These are phyloP conservation scores for Drosophila kurseongensis DNA, from an alignment of 1,140 invertebrate genomes.

Conservation along the genomic window DNA sequence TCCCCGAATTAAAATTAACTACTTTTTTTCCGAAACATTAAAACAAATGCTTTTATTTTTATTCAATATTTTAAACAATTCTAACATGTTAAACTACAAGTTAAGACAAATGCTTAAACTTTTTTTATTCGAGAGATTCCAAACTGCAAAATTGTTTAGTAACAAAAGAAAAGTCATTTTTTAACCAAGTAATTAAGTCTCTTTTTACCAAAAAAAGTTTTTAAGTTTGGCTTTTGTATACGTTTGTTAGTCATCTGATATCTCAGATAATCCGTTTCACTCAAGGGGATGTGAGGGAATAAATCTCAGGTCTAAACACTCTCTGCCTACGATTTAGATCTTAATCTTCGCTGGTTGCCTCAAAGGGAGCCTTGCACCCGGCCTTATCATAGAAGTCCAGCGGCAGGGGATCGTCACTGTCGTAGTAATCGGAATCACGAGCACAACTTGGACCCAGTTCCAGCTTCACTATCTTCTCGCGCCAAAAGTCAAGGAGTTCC, in stretches of 20 bases:
- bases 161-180: neutral
- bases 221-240: neutral
- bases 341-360: neutral
- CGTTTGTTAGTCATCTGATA: neutral
- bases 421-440: slow-evolving; percentile 72
- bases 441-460: slow-evolving; percentile 69
- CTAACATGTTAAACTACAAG: neutral
- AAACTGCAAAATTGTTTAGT: neutral
- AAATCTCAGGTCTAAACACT: too few species aligned
- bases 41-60: neutral
- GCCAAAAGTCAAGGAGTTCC: slow-evolving; percentile 67
- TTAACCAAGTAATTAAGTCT: neutral
- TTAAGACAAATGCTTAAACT: neutral
- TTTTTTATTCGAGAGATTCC: neutral
- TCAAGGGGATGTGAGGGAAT: neutral
- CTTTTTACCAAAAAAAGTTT: neutral
- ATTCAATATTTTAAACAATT: neutral
- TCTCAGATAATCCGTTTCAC: neutral
- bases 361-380: slow-evolving; percentile 67
- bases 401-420: slow-evolving; percentile 46
- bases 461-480: slow-evolving; percentile 63
- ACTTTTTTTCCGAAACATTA: neutral
- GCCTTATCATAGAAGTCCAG: slow-evolving; percentile 70
- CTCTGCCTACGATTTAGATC: neutral
- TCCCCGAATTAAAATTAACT: too few species aligned